Conservation (phyloP, 2,113 vertebrate genomes). For the Sterrhoptilus dennistouni region DNA sequence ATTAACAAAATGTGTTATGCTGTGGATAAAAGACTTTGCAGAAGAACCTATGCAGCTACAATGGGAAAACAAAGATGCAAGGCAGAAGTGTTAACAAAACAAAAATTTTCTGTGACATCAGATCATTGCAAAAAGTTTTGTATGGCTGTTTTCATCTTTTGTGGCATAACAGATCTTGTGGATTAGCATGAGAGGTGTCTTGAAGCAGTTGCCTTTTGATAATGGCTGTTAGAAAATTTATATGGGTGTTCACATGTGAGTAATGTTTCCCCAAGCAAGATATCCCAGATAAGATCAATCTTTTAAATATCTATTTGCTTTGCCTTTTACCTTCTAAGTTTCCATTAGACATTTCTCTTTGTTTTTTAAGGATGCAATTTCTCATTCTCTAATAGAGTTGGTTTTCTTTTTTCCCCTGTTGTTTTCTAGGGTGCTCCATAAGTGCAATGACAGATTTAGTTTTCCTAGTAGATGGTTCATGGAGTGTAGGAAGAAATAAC, state of each 20-base stretch:
- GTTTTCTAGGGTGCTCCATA: constrained; percentile 85
- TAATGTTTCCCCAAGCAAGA: neutral
- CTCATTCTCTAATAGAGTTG: neutral
- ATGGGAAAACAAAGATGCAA: neutral
- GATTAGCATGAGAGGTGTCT: neutral
- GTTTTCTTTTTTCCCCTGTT: neutral
- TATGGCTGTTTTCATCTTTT: neutral
- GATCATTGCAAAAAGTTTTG: neutral
- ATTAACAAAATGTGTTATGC: neutral
- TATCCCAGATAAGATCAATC: neutral
- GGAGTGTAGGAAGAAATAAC: constrained; percentile 87
- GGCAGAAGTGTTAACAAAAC: neutral
- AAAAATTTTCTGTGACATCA: neutral
- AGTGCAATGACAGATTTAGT: constrained; percentile 86
- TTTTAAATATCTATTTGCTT: neutral
- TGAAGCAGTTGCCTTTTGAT: neutral
- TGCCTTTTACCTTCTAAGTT: neutral
- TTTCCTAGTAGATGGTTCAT: constrained; percentile 92
- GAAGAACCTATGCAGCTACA: neutral
- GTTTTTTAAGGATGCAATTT: neutral
- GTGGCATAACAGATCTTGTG: neutral
- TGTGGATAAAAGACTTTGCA: neutral
- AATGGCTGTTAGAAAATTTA: neutral
- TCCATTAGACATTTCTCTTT: neutral
- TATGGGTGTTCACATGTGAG: neutral